Percentiles rank a stretch among this genome's conserved stretches.
Evolutionary conservation across 1,140 invertebrate genomes (phyloP).

Genomic region (Drosophila aff.): DNA sequence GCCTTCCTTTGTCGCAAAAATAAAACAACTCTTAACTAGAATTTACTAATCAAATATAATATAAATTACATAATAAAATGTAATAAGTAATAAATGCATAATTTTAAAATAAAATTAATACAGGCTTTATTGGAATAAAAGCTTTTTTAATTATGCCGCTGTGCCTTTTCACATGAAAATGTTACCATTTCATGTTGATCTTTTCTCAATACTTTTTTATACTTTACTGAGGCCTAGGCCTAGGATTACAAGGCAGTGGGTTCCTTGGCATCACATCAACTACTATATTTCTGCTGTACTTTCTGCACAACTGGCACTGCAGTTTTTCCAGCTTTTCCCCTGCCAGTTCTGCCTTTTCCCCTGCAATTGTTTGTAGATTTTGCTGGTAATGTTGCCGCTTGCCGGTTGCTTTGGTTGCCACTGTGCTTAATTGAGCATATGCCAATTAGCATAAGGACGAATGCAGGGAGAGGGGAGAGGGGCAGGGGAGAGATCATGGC

Average conservation of each 20-base stretch:
- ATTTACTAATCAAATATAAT: not conserved
- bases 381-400: conserved; percentile 4
- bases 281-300: not conserved
- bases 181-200: not conserved
- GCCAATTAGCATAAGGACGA: conserved; percentile 72
- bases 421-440: conserved; percentile 78
- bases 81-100: not conserved
- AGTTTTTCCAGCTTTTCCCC: not conserved
- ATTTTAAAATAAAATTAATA: not conserved
- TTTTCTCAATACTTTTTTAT: not conserved
- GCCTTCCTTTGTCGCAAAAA: not conserved
- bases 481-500: not conserved
- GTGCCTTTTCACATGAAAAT: not conserved
- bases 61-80: no score
- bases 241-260: no score
- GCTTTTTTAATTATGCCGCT: not conserved
- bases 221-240: not conserved
- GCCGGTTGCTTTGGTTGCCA: conserved; percentile 63
- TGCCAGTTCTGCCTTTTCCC: not conserved
- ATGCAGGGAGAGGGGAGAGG: not conserved
- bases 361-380: conserved; percentile 21
- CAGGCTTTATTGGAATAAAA: not conserved
- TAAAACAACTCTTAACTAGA: not conserved
- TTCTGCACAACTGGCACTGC: not conserved
- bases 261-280: not conserved